A percentile compares a stretch with the other conserved stretches of the same genome.
phyloP scores from a whole-genome alignment of 2,888 invertebrate genomes.

The Frankliniella intonsa region DNA sequence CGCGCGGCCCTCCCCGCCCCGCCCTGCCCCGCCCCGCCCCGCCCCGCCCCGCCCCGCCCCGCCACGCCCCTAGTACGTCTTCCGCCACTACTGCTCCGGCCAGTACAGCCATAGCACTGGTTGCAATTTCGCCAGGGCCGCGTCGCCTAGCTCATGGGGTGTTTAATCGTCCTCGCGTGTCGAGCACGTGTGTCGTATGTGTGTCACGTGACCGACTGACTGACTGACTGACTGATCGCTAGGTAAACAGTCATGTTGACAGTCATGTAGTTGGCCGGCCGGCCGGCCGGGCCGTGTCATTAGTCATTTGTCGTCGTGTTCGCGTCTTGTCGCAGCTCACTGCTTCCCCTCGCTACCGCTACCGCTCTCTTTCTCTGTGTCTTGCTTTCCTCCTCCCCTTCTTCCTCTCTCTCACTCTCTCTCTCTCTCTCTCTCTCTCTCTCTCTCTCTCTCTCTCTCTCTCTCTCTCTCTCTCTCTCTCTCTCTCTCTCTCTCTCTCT shows the following conservation, averaged over 20 bases:
- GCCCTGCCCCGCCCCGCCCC: background rate
- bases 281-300: too few relatives aligned
- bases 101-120: too few relatives aligned
- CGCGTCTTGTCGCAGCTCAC: background rate
- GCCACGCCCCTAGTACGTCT: too few relatives aligned
- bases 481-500: background rate
- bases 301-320: too few relatives aligned
- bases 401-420: conserved; percentile 7
- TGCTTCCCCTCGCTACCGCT: background rate
- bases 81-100: too few relatives aligned
- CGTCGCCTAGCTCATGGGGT: too few relatives aligned
- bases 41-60: too few relatives aligned
- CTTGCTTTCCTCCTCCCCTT: conserved; percentile 27
- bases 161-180: too few relatives aligned
- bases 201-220: background rate
- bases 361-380: too few relatives aligned
- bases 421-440: conserved; percentile 29
- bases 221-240: background rate
- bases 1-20: background rate
- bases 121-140: too few relatives aligned
- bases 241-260: background rate
- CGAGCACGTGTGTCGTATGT: background rate
- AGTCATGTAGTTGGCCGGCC: too few relatives aligned
- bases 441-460: background rate
- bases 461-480: conserved; percentile 22